Evolutionary conservation across 2,113 vertebrate genomes (phyloP), one percentile per base, ranked within the genome.

Genomic region (Podarcis raffonei): DNA sequence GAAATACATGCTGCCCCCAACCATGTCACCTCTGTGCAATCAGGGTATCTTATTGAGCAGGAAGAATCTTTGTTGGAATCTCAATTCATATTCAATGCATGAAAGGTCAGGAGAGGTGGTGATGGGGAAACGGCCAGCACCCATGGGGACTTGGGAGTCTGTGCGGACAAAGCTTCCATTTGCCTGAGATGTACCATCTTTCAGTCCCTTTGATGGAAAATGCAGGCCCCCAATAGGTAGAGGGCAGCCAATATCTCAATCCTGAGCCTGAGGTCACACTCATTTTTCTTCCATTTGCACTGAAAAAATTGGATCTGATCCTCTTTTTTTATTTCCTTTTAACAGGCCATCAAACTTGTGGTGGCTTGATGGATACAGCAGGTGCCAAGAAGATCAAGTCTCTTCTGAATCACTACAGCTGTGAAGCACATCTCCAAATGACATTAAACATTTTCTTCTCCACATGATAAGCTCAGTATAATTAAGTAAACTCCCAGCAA

Each of bases 401-500:
- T 82, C 72, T 89, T 94, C 53, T 77, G 88, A 90, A 75, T 65
- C 68, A 74, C 37, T 87, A 13, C 15, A 81, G 78, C 48, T 93
- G 89, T 86, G 86, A 92, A 93, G 81, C 74, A 89, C 48, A 77
- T 22, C 42, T 89, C 81, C 87, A 79, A 91, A 91, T 87, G n/a
- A 72, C 37, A 87, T 57, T 6, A 92, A 92, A 89, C 16, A 88
- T 81, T 83, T 89, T 93, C 81, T 92, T 48, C 88, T 88, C 80
- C 57, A 83, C 6, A 76, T 3, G 84, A 4, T 69, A 92, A 80
- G 57, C 89, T 91, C 84, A 84, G 13, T 74, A 78, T 71, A 90
- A 94, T 86, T 94, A 85, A 89, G 57, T 90, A 89, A 87, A 92
- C 81, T 90, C 65, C 3, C 39, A 87, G 76, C 6, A 92, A 90